Conservation (phyloP, 2,888 invertebrate species). For the Spatulosminthurus flaviceps region DNA sequence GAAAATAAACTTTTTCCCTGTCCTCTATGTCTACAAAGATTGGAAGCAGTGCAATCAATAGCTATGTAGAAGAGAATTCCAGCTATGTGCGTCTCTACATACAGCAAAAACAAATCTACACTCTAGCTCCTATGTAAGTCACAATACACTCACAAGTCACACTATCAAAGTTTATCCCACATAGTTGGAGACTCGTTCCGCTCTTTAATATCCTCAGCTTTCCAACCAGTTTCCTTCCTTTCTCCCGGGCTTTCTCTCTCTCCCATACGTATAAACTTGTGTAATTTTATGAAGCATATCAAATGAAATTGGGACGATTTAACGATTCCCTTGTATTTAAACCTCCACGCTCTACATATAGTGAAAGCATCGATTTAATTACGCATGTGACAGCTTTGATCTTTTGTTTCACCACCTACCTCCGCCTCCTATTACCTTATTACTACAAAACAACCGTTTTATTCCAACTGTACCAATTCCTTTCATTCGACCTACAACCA, state of each 20-base stretch:
- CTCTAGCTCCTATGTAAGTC: no score
- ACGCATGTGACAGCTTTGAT: slow-evolving; percentile 44
- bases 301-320: slow-evolving; percentile 46
- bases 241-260: background rate
- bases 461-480: background rate
- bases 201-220: background rate
- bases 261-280: slow-evolving; percentile 24
- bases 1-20: slow-evolving; percentile 17
- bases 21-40: background rate
- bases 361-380: slow-evolving; percentile 35
- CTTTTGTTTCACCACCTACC: slow-evolving; percentile 31
- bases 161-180: background rate
- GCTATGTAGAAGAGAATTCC: no score
- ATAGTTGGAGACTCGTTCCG: background rate
- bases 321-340: slow-evolving; percentile 29
- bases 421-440: slow-evolving; percentile 32
- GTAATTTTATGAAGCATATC: slow-evolving; percentile 44
- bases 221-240: background rate
- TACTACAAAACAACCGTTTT: background rate
- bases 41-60: no score
- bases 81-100: no score
- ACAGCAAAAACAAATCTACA: no score
- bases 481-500: background rate
- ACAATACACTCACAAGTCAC: background rate
- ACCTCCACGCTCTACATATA: slow-evolving; percentile 7